phyloP scores from a whole-genome alignment of 2,888 invertebrate genomes.

The Tiliacea citrago region DNA sequence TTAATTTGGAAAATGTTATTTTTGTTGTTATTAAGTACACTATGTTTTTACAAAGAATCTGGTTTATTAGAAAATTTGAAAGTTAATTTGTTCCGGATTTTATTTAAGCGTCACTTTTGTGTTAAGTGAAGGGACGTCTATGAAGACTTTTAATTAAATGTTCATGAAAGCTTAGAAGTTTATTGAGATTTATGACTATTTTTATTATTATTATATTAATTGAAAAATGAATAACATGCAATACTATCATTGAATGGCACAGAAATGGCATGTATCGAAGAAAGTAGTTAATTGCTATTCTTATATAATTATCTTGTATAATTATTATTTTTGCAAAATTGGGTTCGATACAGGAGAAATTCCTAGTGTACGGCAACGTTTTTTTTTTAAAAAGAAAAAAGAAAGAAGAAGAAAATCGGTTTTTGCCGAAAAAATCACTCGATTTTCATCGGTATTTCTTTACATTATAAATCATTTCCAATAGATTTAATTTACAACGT shows the following conservation, averaged over 20 bases:
- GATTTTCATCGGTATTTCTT: background rate
- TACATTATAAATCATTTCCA: constrained; percentile 18
- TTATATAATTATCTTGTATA: no score
- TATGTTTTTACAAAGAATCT: constrained; percentile 36
- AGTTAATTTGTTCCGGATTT: constrained; percentile 34
- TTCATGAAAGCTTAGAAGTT: background rate
- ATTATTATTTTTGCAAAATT: background rate
- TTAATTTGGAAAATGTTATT: constrained; percentile 58
- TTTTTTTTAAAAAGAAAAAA: no score
- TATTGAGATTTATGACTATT: background rate
- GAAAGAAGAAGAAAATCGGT: no score
- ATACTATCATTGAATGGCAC: background rate
- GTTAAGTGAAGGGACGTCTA: background rate
- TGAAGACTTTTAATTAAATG: constrained; percentile 20
- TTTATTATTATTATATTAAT: background rate
- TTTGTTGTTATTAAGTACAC: constrained; percentile 33
- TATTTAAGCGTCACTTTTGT: background rate
- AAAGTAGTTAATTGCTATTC: background rate
- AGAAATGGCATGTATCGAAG: background rate
- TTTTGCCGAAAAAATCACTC: background rate
- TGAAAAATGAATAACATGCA: background rate
- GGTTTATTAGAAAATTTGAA: constrained; percentile 28
- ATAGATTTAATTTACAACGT: constrained; percentile 31
- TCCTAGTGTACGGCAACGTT: no score
- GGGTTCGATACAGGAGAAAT: no score